Percentiles rank a stretch among this genome's conserved stretches.
Conservation (phyloP, 2,797 vertebrate species). For the Enteromius mattozi region DNA sequence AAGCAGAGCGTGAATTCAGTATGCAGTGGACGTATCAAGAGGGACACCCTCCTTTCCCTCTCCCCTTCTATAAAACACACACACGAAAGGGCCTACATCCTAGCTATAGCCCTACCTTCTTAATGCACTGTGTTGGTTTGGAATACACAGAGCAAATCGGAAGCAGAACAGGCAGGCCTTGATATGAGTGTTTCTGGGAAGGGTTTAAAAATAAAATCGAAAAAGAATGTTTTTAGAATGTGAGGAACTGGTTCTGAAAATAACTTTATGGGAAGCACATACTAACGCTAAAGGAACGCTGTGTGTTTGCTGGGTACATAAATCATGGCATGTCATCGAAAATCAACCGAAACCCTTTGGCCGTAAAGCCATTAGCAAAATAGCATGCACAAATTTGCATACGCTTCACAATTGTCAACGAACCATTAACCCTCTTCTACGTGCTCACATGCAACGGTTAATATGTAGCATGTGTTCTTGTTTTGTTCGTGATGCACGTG, state of each 20-base stretch:
- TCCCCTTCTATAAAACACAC: constrained; percentile 15
- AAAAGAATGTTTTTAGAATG: not conserved
- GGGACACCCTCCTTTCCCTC: constrained; percentile 65
- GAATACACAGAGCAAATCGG: constrained; percentile 20
- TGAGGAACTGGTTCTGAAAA: not conserved
- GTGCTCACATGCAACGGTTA: constrained; percentile 41
- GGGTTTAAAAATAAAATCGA: not conserved
- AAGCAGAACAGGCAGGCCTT: constrained; percentile 1
- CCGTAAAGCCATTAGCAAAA: not conserved
- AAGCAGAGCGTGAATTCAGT: constrained; percentile 80
- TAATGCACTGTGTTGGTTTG: constrained; percentile 16
- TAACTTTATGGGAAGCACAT: not conserved
- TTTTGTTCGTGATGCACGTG: constrained; percentile 45
- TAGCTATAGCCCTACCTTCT: constrained; percentile 38
- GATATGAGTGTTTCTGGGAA: not conserved
- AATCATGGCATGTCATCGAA: not conserved
- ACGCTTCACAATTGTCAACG: constrained; percentile 10
- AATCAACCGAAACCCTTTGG: not conserved
- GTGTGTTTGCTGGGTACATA: not conserved
- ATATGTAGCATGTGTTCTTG: constrained; percentile 45
- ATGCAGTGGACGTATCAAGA: constrained; percentile 76
- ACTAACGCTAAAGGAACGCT: not conserved
- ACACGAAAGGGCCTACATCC: constrained; percentile 39
- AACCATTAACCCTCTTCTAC: constrained; percentile 19
- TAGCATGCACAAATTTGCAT: not conserved